Conservation (phyloP, 37 sponge, comb jelly and placozoan genomes). For the Amphimedon queenslandica region DNA sequence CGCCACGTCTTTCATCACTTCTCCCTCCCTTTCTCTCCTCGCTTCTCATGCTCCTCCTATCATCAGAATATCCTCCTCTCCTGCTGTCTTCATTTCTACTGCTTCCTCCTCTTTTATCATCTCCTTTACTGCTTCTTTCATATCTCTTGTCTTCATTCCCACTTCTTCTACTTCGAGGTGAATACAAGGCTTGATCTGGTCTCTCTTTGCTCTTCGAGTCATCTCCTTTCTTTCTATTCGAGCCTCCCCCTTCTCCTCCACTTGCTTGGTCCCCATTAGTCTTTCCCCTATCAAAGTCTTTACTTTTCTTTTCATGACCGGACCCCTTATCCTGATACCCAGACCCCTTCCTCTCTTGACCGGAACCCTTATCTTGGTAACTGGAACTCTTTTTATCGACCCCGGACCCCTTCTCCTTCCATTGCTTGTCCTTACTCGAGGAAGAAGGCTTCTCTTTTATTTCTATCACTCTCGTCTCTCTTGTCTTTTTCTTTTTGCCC, state of each 20-base stretch:
- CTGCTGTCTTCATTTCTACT: too few relatives aligned
- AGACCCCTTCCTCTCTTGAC: background rate
- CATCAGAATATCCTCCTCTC: too few relatives aligned
- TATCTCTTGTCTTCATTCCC: too few relatives aligned
- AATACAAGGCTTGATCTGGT: slow-evolving; percentile 25
- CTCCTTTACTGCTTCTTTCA: too few relatives aligned
- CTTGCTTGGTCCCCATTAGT: background rate
- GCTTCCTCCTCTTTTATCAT: too few relatives aligned
- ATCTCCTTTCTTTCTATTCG: background rate
- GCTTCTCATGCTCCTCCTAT: too few relatives aligned
- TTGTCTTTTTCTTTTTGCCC: background rate
- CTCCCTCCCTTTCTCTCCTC: too few relatives aligned
- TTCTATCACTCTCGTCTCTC: background rate
- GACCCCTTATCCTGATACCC: background rate
- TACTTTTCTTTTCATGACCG: background rate
- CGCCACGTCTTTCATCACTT: too few relatives aligned
- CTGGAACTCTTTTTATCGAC: background rate
- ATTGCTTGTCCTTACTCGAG: too few relatives aligned
- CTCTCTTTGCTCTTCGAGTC: background rate
- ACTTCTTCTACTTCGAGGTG: slow-evolving; percentile 17
- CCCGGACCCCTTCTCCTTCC: background rate
- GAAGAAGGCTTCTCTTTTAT: too few relatives aligned
- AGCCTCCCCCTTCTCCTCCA: background rate
- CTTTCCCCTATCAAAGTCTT: background rate
- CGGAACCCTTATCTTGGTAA: background rate